A percentile compares a stretch with the other conserved stretches of the same genome.
phyloP scores from a whole-genome alignment of 2,888 invertebrate species.

The Pinctada fucata region DNA sequence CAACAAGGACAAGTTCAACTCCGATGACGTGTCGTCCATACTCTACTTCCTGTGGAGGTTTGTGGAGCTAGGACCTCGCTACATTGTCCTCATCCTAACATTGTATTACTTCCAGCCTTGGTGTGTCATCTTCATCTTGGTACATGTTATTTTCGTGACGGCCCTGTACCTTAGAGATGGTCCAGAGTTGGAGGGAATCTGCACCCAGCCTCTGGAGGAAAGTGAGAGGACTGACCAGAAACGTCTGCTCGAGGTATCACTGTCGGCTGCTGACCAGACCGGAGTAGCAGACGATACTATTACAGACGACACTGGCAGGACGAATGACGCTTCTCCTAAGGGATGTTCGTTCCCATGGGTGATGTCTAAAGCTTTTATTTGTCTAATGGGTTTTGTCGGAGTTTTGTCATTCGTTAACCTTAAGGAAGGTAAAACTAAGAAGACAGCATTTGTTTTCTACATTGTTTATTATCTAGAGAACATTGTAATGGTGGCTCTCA shows the following conservation, averaged over 20 bases:
- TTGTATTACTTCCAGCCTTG: slow-evolving; percentile 25
- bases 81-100: slow-evolving; percentile 25
- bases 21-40: slow-evolving; percentile 27
- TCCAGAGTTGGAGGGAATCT: slow-evolving; percentile 35
- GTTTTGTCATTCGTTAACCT: slow-evolving; percentile 39
- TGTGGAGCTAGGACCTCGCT: slow-evolving; percentile 33
- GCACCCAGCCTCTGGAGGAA: neutral
- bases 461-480: slow-evolving; percentile 37
- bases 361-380: slow-evolving; percentile 7
- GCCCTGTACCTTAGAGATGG: slow-evolving; percentile 20
- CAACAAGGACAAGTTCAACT: slow-evolving; percentile 16
- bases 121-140: slow-evolving; percentile 2
- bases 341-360: neutral
- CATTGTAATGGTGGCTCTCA: slow-evolving; percentile 24
- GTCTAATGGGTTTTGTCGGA: slow-evolving; percentile 34
- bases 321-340: neutral
- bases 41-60: slow-evolving; percentile 34
- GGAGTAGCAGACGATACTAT: neutral
- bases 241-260: neutral
- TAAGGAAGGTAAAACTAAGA: slow-evolving; percentile 30
- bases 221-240: neutral
- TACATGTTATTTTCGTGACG: slow-evolving; percentile 30
- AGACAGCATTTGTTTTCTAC: slow-evolving; percentile 25
- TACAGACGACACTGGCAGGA: neutral
- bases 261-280: neutral